These are phyloP conservation scores for Tenualosa thibaudeaui DNA, from an alignment of 2,797 vertebrate genomes.

Conservation along the genomic window DNA sequence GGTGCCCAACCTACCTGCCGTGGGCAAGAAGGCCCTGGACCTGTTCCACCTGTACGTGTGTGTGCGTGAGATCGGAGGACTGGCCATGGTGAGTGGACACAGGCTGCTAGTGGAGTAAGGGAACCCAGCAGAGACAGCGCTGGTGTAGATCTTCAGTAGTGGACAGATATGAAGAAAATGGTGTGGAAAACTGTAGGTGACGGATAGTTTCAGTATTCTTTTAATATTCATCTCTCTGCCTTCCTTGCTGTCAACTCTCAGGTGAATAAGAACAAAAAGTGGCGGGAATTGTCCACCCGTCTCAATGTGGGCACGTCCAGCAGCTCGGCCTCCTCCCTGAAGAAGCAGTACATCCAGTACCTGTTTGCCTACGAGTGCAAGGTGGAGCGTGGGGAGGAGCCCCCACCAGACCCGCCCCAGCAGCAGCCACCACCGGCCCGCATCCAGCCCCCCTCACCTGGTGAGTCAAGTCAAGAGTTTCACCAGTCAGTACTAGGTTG, in stretches of 20 bases:
- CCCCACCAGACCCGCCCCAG: slow-evolving; percentile 81
- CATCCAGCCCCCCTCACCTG: slow-evolving; percentile 93
- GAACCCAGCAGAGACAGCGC: no score
- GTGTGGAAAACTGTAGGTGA: no score
- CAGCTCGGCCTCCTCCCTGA: slow-evolving; percentile 93
- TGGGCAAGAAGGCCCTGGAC: slow-evolving; percentile 93
- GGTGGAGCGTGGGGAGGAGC: slow-evolving; percentile 93
- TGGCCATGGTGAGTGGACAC: slow-evolving; percentile 86
- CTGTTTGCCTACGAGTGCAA: slow-evolving; percentile 98
- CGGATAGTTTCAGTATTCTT: no score
- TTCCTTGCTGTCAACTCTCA: slow-evolving; percentile 50
- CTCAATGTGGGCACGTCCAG: slow-evolving; percentile 91
- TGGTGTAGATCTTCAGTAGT: no score
- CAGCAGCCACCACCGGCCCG: slow-evolving; percentile 71
- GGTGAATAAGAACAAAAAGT: slow-evolving; percentile 98
- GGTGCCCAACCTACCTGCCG: slow-evolving; percentile 83
- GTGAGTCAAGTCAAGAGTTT: slow-evolving; percentile 76
- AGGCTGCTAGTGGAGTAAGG: no score
- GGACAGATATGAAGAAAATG: no score
- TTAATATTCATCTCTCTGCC: no score
- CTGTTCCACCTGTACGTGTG: slow-evolving; percentile 89
- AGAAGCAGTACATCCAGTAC: slow-evolving; percentile 98
- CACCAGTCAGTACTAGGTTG: neutral
- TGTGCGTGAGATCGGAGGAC: slow-evolving; percentile 89
- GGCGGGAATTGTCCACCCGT: slow-evolving; percentile 87